Evolutionary conservation across 2,888 invertebrate genomes (phyloP), one percentile per base, ranked within the genome.

Genomic region (Drosophila leonis): DNA sequence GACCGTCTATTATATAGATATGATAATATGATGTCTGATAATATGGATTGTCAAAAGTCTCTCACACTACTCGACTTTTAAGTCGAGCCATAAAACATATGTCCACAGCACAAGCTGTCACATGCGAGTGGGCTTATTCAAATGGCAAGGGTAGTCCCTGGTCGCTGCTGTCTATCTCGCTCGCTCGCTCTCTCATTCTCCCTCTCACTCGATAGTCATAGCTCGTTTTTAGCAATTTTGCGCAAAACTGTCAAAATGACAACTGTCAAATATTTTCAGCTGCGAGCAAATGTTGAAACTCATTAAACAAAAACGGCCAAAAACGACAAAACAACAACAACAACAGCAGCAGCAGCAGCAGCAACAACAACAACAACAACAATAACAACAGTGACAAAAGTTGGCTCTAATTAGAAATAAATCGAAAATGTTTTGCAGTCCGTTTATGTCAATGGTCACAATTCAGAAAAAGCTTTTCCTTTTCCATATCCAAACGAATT

Each of bases 331-430:
- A 62, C 44, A 59, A 20, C 68, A 68, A 63, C 62, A 63, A 39
- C 51, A 67, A 54, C 56, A 52, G 48, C 51, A 74, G 27, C 42
- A 39, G 52, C 48, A 59, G 13, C 68, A 67, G 60, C 54, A 65
- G 48, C 51, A 74, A 31, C 42, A 39, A 55, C 46, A 59, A 15
- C 68, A 67, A 62, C 54, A 65, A 41, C 51, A 67, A 49, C 49
- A 49, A 54, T 27, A 75, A 37, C 48, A 48, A 66, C 56, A 69
- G 55, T 66, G 68, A 72, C 82, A 76, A 78, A 90, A 88, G 80
- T 88, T 90, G 79, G 52, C 79, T 87, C 91, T 90, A 91, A 90
- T 90, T 90, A 90, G 85, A 87, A 90, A 90, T 87, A 90, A 88
- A 91, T 90, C 90, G 90, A 80, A 90, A 90, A 90, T 90, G 73